Base-by-base conservation (phyloP, 2,113 vertebrate genomes). In the Mola mola region DNA sequence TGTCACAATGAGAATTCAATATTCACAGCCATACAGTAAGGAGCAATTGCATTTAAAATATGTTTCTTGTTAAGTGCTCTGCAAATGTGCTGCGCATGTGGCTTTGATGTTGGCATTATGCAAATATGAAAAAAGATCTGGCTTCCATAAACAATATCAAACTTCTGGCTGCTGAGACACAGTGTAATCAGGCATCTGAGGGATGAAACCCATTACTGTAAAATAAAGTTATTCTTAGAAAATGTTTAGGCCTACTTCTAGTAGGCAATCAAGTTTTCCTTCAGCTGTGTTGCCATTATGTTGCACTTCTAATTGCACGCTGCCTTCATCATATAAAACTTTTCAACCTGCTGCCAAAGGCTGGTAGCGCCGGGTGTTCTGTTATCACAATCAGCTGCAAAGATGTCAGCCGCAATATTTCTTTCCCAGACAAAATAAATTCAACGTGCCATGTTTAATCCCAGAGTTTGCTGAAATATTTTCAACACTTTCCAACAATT, bases 151-250 rank as follows among this genome's bases (percentile, higher is more conserved):
- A 88, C 88, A 88, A 78, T 75, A 70, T 82, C 67, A 77, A 68
- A 66, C 74, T 51, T 8, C 78, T 89, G 84, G 83, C 85, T 61
- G 71, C 63, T 37, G 53, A 66, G 48, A 56, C 47, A 36, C 43
- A 13, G 40, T 49, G 72, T 70, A 84, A 88, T 89, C 88, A 84
- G 70, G 46, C 82, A 56, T 78, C 63, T 73, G 66, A 79, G 58
- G 72, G 77, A 89, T 78, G 78, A 81, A 85, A 57, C 58, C 76
- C 67, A 82, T 85, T 87, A 78, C 58, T 50, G 60, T 67, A 71
- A 75, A 82, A 82, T 85, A 81, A 85, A 81, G 84, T 88, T 87
- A 80, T 87, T 85, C 82, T 86, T 81, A 74, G 82, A 68, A 87
- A 81, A 79, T 87, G 79, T 87, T 81, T 74, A 40, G 12, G 29